Conservation (phyloP, 2,888 invertebrate species). For the Zygothrica quintamaculata region DNA sequence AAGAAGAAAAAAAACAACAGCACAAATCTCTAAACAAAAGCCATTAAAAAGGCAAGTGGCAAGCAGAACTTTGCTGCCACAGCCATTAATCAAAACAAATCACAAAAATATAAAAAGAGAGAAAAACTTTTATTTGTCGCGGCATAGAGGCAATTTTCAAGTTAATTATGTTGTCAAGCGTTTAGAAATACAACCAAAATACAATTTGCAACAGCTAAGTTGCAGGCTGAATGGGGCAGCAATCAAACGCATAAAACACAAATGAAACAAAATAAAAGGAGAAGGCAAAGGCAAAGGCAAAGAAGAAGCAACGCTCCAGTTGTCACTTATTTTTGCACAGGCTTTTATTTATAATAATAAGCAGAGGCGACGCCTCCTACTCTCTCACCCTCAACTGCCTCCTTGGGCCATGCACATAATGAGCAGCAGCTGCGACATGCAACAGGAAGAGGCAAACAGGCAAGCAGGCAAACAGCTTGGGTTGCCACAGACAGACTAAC, state of each 20-base stretch:
- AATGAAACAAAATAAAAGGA: too few species aligned
- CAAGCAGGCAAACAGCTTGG: conserved; percentile 3
- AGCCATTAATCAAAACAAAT: conserved; percentile 55
- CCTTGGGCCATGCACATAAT: conserved; percentile 62
- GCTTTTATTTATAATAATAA: conserved; percentile 50
- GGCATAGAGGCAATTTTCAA: conserved; percentile 46
- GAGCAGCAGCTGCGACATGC: conserved; percentile 71
- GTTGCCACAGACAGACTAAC: neutral
- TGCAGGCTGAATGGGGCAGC: conserved; percentile 29
- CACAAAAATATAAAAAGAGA: conserved; percentile 22
- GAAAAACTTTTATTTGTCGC: conserved; percentile 18
- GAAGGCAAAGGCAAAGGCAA: too few species aligned
- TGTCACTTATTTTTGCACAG: conserved; percentile 60
- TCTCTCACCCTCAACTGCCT: neutral
- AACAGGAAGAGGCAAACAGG: conserved; percentile 59
- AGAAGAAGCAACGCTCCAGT: conserved; percentile 37
- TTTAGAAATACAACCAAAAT: conserved; percentile 42
- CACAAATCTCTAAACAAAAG: conserved; percentile 61
- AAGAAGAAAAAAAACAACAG: too few species aligned
- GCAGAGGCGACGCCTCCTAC: conserved; percentile 7
- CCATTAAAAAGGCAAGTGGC: conserved; percentile 32
- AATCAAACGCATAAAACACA: neutral
- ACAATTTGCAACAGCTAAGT: conserved; percentile 31
- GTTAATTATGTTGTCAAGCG: conserved; percentile 72
- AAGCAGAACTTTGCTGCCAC: conserved; percentile 42